Evolutionary conservation across 2,113 vertebrate species (phyloP).

Genomic region (Malurus melanocephalus): DNA sequence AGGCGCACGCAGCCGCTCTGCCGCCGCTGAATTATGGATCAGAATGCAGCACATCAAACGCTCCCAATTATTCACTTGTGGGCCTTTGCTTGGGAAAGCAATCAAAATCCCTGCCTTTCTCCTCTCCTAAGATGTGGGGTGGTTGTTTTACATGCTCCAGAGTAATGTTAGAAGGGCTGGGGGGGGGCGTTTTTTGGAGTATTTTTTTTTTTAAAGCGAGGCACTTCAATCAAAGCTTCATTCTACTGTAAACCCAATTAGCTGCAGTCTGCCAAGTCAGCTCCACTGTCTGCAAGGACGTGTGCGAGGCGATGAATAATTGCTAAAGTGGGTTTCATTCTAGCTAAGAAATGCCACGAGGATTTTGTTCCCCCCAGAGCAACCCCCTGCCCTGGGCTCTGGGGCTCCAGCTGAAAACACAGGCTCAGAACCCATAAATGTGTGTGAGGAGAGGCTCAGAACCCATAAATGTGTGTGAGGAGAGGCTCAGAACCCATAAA

Average conservation of each 20-base stretch:
- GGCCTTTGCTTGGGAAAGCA: constrained; percentile 42
- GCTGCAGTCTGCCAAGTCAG: constrained; percentile 32
- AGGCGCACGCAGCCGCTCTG: neutral
- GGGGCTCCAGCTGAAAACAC: neutral
- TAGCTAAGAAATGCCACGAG: neutral
- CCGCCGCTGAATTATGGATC: constrained; percentile 41
- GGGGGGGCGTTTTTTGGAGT: neutral
- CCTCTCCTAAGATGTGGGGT: neutral
- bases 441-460: neutral
- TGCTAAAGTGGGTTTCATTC: neutral
- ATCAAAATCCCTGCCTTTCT: neutral
- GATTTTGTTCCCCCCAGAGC: constrained; percentile 2
- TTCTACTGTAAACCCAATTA: constrained; percentile 53
- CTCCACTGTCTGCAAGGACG: neutral
- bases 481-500: too few relatives aligned
- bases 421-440: neutral
- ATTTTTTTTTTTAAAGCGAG: neutral
- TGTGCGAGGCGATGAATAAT: constrained; percentile 39
- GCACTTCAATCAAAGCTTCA: constrained; percentile 59
- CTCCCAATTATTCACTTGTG: constrained; percentile 10
- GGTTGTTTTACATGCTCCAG: constrained; percentile 44
- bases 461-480: too few relatives aligned
- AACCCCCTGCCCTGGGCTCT: neutral
- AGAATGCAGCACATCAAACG: constrained; percentile 31
- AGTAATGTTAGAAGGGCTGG: neutral